phyloP scores from a whole-genome alignment of 2,888 invertebrate species.

The Dichetophora obliterata region DNA sequence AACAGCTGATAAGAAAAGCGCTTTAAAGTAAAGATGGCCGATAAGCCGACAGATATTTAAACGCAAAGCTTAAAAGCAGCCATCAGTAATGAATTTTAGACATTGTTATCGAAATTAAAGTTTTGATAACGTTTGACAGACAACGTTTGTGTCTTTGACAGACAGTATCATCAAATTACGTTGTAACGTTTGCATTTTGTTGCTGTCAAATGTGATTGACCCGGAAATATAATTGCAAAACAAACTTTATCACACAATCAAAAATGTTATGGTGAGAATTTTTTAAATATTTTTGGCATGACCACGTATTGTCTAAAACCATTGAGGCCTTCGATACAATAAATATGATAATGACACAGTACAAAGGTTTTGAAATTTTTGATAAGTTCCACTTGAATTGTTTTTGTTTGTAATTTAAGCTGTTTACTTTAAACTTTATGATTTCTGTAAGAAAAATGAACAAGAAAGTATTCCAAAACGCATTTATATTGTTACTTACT shows the following conservation, averaged over 20 bases:
- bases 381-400: too few species aligned
- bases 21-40: not conserved
- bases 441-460: too few species aligned
- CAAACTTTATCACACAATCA: not conserved
- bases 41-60: not conserved
- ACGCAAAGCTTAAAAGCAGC: not conserved
- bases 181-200: not conserved
- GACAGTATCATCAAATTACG: not conserved
- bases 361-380: too few species aligned
- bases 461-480: too few species aligned
- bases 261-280: not conserved
- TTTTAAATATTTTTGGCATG: not conserved
- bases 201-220: not conserved
- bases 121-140: not conserved
- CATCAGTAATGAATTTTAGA: not conserved
- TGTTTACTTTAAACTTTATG: too few species aligned
- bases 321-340: too few species aligned
- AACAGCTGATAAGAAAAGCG: slow-evolving; percentile 2
- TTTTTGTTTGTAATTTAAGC: too few species aligned
- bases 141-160: not conserved
- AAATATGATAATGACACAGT: not conserved
- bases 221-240: not conserved
- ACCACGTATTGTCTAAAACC: too few species aligned
- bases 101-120: not conserved
- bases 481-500: too few species aligned